A percentile compares a stretch with the other conserved stretches of the same genome.
Evolutionary conservation across 2,113 vertebrate species (phyloP).

Genomic region (Ceyx margarethae): DNA sequence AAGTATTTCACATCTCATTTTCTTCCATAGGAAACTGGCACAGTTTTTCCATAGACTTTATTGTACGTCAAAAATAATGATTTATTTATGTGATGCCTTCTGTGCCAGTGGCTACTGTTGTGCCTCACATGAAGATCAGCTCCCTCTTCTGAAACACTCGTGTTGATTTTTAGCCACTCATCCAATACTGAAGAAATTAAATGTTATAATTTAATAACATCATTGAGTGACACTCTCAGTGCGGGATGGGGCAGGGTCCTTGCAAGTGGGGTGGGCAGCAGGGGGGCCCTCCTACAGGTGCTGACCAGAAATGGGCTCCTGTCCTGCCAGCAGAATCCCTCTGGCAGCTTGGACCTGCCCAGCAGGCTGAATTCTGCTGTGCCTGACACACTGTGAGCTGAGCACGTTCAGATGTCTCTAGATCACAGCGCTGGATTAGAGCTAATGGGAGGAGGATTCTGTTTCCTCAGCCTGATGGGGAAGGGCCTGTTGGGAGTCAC

Average conservation of each 20-base stretch:
- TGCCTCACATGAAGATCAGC: neutral
- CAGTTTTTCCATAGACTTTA: neutral
- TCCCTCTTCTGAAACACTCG: neutral
- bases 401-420: neutral
- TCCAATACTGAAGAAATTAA: neutral
- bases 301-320: neutral
- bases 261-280: neutral
- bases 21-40: neutral
- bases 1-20: neutral
- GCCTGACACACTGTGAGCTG: neutral
- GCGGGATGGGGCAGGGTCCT: neutral
- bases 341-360: neutral
- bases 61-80: neutral
- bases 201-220: no score
- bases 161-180: neutral
- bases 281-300: neutral
- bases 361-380: neutral
- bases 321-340: neutral
- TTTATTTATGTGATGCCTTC: neutral
- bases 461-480: neutral
- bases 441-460: no score
- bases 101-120: neutral
- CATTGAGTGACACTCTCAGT: neutral
- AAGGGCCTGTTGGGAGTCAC: neutral
- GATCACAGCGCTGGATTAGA: fast-evolving